phyloP scores from a whole-genome alignment of 2,113 vertebrate genomes.

The Leptobrachium ailaonicum region DNA sequence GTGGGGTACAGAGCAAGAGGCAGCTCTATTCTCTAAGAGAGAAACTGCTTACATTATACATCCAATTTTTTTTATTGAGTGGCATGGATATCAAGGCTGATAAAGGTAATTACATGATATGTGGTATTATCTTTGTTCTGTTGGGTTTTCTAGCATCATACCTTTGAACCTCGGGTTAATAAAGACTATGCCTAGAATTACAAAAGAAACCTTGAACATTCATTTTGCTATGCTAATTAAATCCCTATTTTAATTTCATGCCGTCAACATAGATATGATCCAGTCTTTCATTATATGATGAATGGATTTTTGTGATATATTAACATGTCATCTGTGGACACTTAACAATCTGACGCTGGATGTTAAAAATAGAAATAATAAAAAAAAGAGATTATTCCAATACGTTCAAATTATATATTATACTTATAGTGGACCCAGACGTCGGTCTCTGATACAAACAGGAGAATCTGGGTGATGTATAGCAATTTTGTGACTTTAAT shows the following conservation, averaged over 20 bases:
- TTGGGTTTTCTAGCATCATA: conserved; percentile 37
- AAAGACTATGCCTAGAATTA: conserved; percentile 30
- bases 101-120: conserved; percentile 46
- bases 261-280: not conserved
- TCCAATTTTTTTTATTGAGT: conserved; percentile 43
- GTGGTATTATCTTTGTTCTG: conserved; percentile 40
- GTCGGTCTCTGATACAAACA: too few relatives aligned
- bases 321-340: not conserved
- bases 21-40: conserved; percentile 27
- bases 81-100: conserved; percentile 41
- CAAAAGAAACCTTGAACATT: conserved; percentile 4
- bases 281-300: not conserved
- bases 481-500: too few relatives aligned
- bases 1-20: conserved; percentile 23
- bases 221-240: conserved; percentile 38
- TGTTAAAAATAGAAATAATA: not conserved
- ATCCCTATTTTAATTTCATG: conserved; percentile 5
- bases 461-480: too few relatives aligned
- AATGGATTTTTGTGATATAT: not conserved
- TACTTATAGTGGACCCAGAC: too few relatives aligned
- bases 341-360: not conserved
- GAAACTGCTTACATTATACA: conserved; percentile 35
- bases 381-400: too few relatives aligned
- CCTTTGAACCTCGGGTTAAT: conserved; percentile 24
- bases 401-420: too few relatives aligned